Percentiles rank a stretch among this genome's conserved stretches.
phyloP scores from a whole-genome alignment of 2,888 invertebrate species.

The Spodoptera littoralis region DNA sequence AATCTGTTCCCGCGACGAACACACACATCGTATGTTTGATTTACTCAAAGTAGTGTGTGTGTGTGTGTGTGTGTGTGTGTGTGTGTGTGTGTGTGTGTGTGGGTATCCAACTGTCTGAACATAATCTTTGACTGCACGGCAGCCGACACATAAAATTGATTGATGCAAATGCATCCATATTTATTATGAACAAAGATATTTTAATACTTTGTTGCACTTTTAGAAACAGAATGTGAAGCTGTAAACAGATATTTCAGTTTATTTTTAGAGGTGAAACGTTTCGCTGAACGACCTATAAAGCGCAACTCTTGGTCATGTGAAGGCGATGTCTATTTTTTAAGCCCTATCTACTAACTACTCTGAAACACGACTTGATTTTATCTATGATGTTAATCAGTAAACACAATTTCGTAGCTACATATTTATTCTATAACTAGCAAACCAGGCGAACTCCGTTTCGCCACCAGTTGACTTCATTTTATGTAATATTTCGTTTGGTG shows the following conservation, averaged over 20 bases:
- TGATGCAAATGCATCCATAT: constrained; percentile 34
- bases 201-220: constrained; percentile 37
- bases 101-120: constrained; percentile 17
- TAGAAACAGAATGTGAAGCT: constrained; percentile 9
- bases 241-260: background rate
- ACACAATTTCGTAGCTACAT: too few relatives aligned
- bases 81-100: background rate
- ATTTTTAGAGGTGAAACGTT: background rate
- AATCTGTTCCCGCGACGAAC: constrained; percentile 12
- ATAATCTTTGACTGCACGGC: constrained; percentile 36
- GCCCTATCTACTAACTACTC: too few relatives aligned
- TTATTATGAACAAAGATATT: constrained; percentile 38
- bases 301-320: too few relatives aligned
- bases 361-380: too few relatives aligned
- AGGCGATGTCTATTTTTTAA: too few relatives aligned
- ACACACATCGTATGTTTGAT: constrained; percentile 34
- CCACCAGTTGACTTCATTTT: too few relatives aligned
- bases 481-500: too few relatives aligned
- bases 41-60: constrained; percentile 37
- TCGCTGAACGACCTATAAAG: too few relatives aligned
- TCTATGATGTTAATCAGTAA: too few relatives aligned
- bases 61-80: constrained; percentile 2
- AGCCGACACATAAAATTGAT: constrained; percentile 53
- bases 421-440: too few relatives aligned
- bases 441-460: too few relatives aligned